Percentiles rank a stretch among this genome's conserved stretches.
Evolutionary conservation across 2,113 vertebrate genomes (phyloP).

Genomic region (Microtus richardsoni): DNA sequence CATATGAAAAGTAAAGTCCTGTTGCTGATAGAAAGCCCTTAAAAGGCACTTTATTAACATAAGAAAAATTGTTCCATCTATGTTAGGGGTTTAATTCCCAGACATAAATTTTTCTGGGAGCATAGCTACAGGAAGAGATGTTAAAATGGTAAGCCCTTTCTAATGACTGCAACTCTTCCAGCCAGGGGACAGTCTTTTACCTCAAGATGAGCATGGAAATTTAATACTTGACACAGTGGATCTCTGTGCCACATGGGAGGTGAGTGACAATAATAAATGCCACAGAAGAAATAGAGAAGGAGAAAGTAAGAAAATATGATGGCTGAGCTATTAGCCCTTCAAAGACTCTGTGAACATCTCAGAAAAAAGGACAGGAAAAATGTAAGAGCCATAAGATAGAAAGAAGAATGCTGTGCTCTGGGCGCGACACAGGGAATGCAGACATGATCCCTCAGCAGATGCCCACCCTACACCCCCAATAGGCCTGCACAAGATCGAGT

Average conservation of each 20-base stretch:
- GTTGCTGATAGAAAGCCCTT: neutral
- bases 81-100: neutral
- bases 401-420: neutral
- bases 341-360: neutral
- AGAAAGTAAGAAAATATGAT: neutral
- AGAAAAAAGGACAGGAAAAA: neutral
- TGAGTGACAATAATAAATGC: neutral
- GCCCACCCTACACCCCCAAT: neutral
- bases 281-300: neutral
- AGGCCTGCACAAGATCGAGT: neutral
- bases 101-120: neutral
- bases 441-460: too few relatives aligned
- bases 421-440: neutral
- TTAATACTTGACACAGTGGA: neutral
- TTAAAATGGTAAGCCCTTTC: neutral
- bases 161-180: neutral
- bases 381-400: neutral
- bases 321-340: neutral
- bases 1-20: neutral
- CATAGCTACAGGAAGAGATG: neutral
- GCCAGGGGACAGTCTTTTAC: neutral
- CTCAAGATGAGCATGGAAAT: neutral
- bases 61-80: neutral
- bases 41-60: neutral
- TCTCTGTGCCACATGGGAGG: conserved; percentile 20